These are phyloP conservation scores for Alethe castanea DNA, from an alignment of 2,113 vertebrate genomes.

Conservation along the genomic window DNA sequence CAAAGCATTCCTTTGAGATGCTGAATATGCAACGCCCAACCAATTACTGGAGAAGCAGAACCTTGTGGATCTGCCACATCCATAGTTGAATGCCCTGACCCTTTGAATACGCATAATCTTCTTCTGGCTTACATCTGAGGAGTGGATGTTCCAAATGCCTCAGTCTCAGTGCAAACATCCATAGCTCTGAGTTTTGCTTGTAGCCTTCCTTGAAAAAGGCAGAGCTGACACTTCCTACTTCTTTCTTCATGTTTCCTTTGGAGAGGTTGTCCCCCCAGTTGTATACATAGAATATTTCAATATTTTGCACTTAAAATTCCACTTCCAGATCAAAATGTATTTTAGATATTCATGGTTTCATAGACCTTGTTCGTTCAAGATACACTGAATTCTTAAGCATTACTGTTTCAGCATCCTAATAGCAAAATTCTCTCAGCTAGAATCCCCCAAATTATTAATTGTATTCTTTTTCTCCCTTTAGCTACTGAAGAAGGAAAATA, in stretches of 20 bases:
- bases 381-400: not conserved
- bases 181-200: not conserved
- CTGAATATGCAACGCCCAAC: not conserved
- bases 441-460: not conserved
- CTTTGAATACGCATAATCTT: not conserved
- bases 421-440: not conserved
- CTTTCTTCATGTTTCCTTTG: not conserved
- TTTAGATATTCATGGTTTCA: not conserved
- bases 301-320: not conserved
- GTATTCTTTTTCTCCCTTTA: not conserved
- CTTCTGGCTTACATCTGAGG: not conserved
- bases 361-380: not conserved
- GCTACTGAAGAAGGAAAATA: not conserved
- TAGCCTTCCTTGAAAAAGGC: not conserved
- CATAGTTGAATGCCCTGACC: not conserved
- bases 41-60: not conserved
- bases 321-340: not conserved
- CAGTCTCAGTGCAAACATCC: not conserved
- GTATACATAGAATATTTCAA: not conserved
- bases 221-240: not conserved
- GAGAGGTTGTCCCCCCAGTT: accelerated
- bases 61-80: not conserved
- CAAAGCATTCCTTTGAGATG: not conserved
- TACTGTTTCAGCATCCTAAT: not conserved
- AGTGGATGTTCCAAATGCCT: not conserved